These are phyloP conservation scores for Xiphorhynchus erythropygius DNA, from an alignment of 2,797 vertebrate genomes.

Conservation along the genomic window DNA sequence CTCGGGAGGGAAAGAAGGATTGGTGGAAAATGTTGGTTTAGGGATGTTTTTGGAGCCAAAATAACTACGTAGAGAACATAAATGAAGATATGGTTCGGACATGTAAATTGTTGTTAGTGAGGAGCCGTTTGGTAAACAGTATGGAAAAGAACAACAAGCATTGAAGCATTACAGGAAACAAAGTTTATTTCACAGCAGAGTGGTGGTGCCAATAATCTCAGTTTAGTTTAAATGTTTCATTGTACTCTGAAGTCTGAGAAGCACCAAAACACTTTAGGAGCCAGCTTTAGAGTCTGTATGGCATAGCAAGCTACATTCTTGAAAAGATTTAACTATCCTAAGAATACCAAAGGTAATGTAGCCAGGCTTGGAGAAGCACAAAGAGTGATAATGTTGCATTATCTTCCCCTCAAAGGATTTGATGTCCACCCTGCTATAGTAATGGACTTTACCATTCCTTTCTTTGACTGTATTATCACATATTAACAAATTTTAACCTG, in stretches of 20 bases:
- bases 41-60: background rate
- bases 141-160: background rate
- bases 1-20: accelerated
- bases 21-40: background rate
- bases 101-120: background rate
- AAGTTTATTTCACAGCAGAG: background rate
- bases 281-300: background rate
- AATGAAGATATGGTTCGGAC: background rate
- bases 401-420: background rate
- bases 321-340: background rate
- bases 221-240: background rate
- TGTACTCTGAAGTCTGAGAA: background rate
- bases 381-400: background rate
- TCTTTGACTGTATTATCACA: background rate
- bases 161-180: background rate
- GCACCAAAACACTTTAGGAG: background rate
- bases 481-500: background rate
- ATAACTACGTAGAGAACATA: background rate
- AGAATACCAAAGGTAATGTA: background rate
- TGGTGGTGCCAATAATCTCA: background rate
- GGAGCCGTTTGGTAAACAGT: background rate
- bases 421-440: background rate
- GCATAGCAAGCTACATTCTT: background rate
- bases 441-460: background rate
- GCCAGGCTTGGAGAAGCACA: background rate